Conservation (phyloP, 2,797 vertebrate species). For the Silurus aristotelis region DNA sequence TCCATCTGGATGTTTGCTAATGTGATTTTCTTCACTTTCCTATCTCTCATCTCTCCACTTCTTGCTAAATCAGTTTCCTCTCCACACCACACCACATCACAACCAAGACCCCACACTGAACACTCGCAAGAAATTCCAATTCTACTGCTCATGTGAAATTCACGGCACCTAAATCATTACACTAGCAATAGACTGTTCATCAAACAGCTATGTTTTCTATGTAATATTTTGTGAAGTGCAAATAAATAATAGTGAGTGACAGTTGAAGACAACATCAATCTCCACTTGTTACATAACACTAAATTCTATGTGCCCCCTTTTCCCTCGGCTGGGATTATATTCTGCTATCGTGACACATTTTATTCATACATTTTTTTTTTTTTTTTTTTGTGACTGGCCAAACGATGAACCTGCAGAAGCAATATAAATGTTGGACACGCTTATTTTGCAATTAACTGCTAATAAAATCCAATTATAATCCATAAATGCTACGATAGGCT, state of each 20-base stretch:
- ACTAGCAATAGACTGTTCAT: slow-evolving; percentile 35
- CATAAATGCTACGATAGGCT: slow-evolving; percentile 31
- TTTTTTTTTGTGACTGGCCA: slow-evolving; percentile 15
- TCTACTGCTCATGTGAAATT: slow-evolving; percentile 28
- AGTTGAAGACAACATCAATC: slow-evolving; percentile 41
- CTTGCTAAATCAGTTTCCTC: slow-evolving; percentile 44
- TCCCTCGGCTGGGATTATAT: slow-evolving; percentile 10
- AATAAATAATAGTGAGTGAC: slow-evolving; percentile 38
- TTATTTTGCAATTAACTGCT: slow-evolving; percentile 52
- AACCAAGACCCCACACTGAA: slow-evolving; percentile 25
- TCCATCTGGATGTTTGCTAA: slow-evolving; percentile 35
- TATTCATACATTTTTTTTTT: not conserved
- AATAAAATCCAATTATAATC: slow-evolving; percentile 48
- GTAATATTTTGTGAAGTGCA: slow-evolving; percentile 38
- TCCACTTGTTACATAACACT: slow-evolving; percentile 36
- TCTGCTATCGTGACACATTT: slow-evolving; percentile 14
- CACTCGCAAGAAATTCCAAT: slow-evolving; percentile 44
- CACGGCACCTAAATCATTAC: slow-evolving; percentile 10
- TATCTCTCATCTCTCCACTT: slow-evolving; percentile 37
- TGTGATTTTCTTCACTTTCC: slow-evolving; percentile 39
- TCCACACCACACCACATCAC: slow-evolving; percentile 26
- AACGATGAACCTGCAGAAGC: slow-evolving; percentile 8
- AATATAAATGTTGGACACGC: slow-evolving; percentile 13
- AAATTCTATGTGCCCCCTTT: slow-evolving; percentile 1
- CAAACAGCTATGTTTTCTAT: slow-evolving; percentile 26